These are phyloP conservation scores for Muscidifurax raptorellus DNA, from an alignment of 1,140 invertebrate species.

Conservation along the genomic window DNA sequence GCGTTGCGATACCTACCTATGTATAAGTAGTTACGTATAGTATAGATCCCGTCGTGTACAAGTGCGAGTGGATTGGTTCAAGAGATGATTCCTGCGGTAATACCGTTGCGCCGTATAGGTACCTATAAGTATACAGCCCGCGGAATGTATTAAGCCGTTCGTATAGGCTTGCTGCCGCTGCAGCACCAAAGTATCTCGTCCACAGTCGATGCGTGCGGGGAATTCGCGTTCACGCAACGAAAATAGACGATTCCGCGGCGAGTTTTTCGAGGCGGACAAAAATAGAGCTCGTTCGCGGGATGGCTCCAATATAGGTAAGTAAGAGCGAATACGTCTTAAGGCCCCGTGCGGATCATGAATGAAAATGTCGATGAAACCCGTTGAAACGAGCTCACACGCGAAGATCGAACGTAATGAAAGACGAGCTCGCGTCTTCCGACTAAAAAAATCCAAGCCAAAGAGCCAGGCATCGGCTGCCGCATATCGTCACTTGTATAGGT, in stretches of 20 bases:
- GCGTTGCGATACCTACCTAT: background rate
- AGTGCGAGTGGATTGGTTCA: background rate
- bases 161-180: background rate
- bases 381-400: background rate
- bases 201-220: background rate
- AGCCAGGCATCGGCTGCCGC: background rate
- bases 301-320: too few species aligned
- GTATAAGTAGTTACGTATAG: background rate
- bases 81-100: background rate
- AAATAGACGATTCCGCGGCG: background rate
- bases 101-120: background rate
- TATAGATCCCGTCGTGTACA: background rate
- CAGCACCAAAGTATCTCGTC: background rate
- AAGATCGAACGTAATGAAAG: background rate
- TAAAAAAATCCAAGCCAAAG: background rate
- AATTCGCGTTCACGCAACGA: background rate
- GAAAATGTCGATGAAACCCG: background rate
- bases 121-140: background rate
- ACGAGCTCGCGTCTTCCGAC: too few species aligned
- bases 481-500: slow-evolving; percentile 21
- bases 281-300: background rate
- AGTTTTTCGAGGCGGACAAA: background rate
- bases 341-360: background rate
- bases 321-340: background rate
- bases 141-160: background rate